These are phyloP conservation scores for Pelochelys cantorii DNA, from an alignment of 2,797 vertebrate genomes.

Conservation along the genomic window DNA sequence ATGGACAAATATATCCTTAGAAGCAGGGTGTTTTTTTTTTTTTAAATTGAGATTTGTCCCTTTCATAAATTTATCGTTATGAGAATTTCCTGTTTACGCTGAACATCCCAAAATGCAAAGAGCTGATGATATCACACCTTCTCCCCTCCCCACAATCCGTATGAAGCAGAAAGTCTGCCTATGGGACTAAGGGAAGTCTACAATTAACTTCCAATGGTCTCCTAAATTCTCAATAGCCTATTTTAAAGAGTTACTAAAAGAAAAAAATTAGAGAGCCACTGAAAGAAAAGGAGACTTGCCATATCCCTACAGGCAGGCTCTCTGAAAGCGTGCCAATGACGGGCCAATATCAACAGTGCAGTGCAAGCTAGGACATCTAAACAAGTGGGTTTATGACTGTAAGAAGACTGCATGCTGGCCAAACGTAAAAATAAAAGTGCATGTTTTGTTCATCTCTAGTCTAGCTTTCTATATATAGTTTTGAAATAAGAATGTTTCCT, in stretches of 20 bases:
- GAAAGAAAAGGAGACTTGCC: background rate
- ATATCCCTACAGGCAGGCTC: background rate
- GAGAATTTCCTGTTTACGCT: background rate
- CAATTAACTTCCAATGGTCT: background rate
- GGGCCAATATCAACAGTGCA: background rate
- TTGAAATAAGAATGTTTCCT: background rate
- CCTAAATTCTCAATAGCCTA: background rate
- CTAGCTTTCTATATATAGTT: background rate
- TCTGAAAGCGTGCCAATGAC: background rate
- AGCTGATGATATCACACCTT: background rate
- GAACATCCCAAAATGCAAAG: background rate
- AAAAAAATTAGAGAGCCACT: background rate
- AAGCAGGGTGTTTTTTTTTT: background rate
- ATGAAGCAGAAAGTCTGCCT: background rate
- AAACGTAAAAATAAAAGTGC: background rate
- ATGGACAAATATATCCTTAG: background rate
- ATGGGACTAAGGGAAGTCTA: fast-evolving
- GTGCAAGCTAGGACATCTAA: background rate
- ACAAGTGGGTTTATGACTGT: background rate
- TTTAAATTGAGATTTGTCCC: background rate
- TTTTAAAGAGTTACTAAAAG: background rate
- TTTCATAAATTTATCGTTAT: background rate
- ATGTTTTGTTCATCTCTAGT: background rate
- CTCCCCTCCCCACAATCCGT: background rate
- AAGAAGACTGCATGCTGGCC: background rate